Base-by-base conservation (phyloP, 2,113 vertebrate genomes). In the Ammodytes marinus region DNA sequence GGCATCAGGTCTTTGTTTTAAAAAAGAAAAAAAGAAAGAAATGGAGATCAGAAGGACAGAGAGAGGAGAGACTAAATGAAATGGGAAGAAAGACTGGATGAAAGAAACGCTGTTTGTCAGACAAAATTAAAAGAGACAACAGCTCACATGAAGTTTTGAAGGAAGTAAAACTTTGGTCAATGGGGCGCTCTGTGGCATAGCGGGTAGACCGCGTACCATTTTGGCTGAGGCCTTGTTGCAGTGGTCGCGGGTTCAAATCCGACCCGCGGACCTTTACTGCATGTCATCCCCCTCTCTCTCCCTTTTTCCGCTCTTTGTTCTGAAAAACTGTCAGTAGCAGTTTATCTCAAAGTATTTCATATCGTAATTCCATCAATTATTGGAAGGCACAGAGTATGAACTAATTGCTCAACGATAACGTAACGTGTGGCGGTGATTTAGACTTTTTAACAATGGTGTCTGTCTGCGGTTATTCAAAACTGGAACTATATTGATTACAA, bases 31-130 rank as follows among this genome's bases (percentile, higher is more conserved):
- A 71, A 42, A 35, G 66, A 17, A 54, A 65, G 42, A 14, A 68
- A 64, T 37, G 13, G 40, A 75, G 77, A 60, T 69, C 7, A 63
- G 75, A 81, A 59, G 83, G 81, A 85, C 84, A 52, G 64, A 73
- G 8, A 69, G 71, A 60, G 8, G 43, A 60, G 37, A 81, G 61
- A 50, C 15, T 52, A 59, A 80, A 58, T 49, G 64, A 76, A 71
- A 84, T 55, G 45, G 42, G 53, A 67, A 82, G 73, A 27, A 27
- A 68, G 50, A 57, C 11, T 2, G 70, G 74, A 88, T 91, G 69
- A 92, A 89, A 85, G 85, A 74, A 67, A 75, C 19, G 50, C 6
- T 17, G 13, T 67, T 65, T 57, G 80, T 76, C 77, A 76, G 80
- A 82, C 65, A 2, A 17, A 88, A 85, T 55, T 50, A 68, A 78